Evolutionary conservation across 2,113 vertebrate genomes (phyloP).

Genomic region (Candoia aspera): DNA sequence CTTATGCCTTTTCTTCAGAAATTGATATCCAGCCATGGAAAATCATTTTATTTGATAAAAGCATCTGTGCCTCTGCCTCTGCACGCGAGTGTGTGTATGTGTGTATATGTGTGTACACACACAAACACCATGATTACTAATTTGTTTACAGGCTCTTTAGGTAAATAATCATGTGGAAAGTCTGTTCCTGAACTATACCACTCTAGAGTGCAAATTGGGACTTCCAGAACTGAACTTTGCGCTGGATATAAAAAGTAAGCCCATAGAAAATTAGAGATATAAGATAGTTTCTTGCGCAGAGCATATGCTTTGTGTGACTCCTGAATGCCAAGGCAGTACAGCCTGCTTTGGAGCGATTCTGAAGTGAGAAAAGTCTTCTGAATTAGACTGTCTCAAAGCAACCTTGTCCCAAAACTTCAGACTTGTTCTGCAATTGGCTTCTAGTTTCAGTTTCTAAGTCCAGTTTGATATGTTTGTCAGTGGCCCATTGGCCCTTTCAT

Average conservation of each 20-base stretch:
- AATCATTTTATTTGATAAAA: not conserved
- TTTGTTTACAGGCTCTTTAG: not conserved
- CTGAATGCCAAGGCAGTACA: too few relatives aligned
- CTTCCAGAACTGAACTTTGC: not conserved
- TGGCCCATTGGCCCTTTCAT: not conserved
- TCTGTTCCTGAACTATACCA: not conserved
- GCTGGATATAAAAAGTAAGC: not conserved
- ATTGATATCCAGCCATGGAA: slow-evolving; percentile 21
- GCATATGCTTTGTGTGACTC: not conserved
- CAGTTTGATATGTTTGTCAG: not conserved
- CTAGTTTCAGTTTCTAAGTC: not conserved
- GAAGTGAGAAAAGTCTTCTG: not conserved
- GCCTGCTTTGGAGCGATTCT: not conserved
- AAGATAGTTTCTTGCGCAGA: not conserved
- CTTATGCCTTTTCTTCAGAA: slow-evolving; percentile 36
- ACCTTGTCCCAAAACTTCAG: not conserved
- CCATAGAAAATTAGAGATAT: not conserved
- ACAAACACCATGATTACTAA: not conserved
- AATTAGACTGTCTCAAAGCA: not conserved
- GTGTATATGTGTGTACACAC: too few relatives aligned
- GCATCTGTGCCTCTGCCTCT: not conserved
- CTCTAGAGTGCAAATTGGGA: not conserved
- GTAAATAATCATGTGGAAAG: not conserved
- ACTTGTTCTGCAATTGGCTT: not conserved
- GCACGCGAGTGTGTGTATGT: too few relatives aligned